Base-by-base conservation (phyloP, 2,888 invertebrate genomes). In the Eristalis arbustorum region DNA sequence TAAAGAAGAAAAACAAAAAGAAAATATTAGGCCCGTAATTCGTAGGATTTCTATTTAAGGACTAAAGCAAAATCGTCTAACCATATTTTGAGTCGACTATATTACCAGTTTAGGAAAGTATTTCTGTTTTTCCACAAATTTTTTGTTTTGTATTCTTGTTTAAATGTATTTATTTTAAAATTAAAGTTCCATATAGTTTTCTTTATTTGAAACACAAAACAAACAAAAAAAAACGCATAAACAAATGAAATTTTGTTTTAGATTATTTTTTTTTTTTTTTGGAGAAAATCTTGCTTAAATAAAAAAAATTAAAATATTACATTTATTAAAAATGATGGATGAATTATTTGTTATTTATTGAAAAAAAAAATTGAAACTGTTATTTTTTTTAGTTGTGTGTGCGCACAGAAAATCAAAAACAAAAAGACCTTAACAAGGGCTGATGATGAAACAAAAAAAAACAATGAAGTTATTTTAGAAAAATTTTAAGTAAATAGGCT, bases 31-130 rank as follows among this genome's bases (percentile, higher is more conserved):
- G 59, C 72, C 77, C 69, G 37, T 67, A 79, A 75, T 49, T 61
- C 56, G 18, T 78, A 83, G 63, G 59, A 83, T 72, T 83, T 82
- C 71, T 74, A 23, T 71, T 63, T 83, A 67, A 87, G 71, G 68
- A 78, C 63, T 78, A 71, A 85, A 31, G 71, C 72, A 80, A 81
- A 85, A 81, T 71, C 80, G 71, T 84, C 57, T 72, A 82, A 77
- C 82, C 81, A 74, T 72, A 61, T 68, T 77, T 84, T 77, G 81
- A 77, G 72, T 85, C 82, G 76, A 74, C 63, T 80, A 49, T 80
- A 49, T 76, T 85, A 85, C 82, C 82, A 85, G 85, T 85, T 85
- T 82, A 85, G 81, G 77, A 81, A 85, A 85, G 85, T 85, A 77
- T 81, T 85, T 85, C 84, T 84, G 75, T 85, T 85, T 63, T 18